Conservation (phyloP, 2,888 invertebrate species). For the Ormyrus pomaceus region DNA sequence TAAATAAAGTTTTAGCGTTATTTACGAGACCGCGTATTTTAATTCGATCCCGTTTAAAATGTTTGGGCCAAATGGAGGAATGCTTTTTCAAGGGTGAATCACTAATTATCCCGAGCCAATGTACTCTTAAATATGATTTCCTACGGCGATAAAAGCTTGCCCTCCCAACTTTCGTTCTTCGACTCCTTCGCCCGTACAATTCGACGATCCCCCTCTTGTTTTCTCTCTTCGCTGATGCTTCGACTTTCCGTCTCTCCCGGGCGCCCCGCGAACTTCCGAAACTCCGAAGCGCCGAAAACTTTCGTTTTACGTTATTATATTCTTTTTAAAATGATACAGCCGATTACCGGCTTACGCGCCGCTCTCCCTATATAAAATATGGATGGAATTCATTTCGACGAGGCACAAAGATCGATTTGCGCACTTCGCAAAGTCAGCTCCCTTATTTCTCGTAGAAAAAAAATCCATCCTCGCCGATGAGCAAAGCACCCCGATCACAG, state of each 20-base stretch:
- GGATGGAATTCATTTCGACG: too few relatives aligned
- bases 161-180: conserved; percentile 46
- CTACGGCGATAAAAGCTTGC: conserved; percentile 59
- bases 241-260: conserved; percentile 18
- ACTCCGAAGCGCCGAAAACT: conserved; percentile 27
- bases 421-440: too few relatives aligned
- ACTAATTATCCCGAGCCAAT: conserved; percentile 64
- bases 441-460: too few relatives aligned
- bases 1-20: neutral
- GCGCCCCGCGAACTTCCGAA: conserved; percentile 5
- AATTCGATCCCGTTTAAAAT: conserved; percentile 7
- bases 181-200: conserved; percentile 42
- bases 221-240: conserved; percentile 15
- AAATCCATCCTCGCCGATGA: too few relatives aligned
- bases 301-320: conserved; percentile 48
- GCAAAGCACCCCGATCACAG: too few relatives aligned
- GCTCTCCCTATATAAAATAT: neutral
- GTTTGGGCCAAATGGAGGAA: conserved; percentile 16
- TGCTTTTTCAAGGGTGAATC: conserved; percentile 55
- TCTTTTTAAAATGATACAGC: conserved; percentile 23
- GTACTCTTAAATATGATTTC: conserved; percentile 65
- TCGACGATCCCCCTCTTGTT: conserved; percentile 47
- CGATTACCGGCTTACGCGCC: conserved; percentile 20
- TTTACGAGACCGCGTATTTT: neutral
- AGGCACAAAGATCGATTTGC: too few relatives aligned